Evolutionary conservation across 2,888 invertebrate species (phyloP), one percentile per base, ranked within the genome.

Genomic region (Phyllotreta cruciferae): DNA sequence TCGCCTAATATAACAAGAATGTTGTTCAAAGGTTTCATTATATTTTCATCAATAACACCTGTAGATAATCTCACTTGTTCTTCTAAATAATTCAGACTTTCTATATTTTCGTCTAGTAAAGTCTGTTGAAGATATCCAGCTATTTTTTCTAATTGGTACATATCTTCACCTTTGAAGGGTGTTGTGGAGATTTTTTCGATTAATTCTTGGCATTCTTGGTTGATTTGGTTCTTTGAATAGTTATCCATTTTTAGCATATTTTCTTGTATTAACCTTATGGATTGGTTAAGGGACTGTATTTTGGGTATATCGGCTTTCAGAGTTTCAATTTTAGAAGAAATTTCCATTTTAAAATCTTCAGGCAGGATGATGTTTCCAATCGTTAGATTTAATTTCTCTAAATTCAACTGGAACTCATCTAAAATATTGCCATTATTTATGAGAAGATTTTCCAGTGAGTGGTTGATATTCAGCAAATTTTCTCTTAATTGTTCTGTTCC

Each of bases 321-420:
- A 2, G 42, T n/a, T 44, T 60, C 60, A 3, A 60, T 52, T 4
- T 14, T 47, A 24, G 52, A 35, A 5, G 52, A 42, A 5, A 60
- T 11, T 3, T 35, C 41, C 11, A 50, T 41, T 52, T 58, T 58
- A 10, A 36, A 42, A 14, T 50, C 50, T 60, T 60, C 60, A 0
- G 42, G 52, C 10, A 60, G 6, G 37, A 14, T 35, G 1, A 44
- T 36, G 6, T 35, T n/a, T 1, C 52, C 52, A 8, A 60, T 4
- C 6, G 6, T 13, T 37, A 60, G 34, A 44, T 60, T 60, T 7
- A 60, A 11, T 44, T 60, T 60, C 53, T 60, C 60, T n/a, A 53
- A 35, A n/a, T 36, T 37, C 0, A 60, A 24, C 9, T 53, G 52
- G 24, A 60, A 53, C 10, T 60, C 60, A 14, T 60, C 52, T 10